Conservation (phyloP, 2,888 invertebrate species). For the Pristionchus japonicus region DNA sequence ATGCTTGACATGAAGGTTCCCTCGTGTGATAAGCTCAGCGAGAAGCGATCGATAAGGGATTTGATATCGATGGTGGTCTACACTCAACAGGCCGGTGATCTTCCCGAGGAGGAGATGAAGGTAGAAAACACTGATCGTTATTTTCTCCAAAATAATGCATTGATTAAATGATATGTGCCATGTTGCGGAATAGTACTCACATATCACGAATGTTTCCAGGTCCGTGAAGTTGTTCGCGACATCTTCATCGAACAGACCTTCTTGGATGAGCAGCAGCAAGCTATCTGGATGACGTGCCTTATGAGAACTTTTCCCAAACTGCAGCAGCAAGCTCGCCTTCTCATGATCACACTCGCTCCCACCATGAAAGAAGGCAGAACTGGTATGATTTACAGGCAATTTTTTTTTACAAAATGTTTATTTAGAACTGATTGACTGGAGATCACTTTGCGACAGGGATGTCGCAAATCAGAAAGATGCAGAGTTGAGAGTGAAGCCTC, state of each 20-base stretch:
- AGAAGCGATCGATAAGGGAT: background rate
- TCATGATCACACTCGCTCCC: conserved; percentile 45
- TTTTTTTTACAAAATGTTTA: background rate
- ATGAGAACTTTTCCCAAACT: conserved; percentile 14
- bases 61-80: background rate
- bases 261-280: conserved; percentile 2
- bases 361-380: background rate
- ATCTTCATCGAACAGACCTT: background rate
- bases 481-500: background rate
- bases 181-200: too few species aligned
- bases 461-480: background rate
- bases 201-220: too few species aligned
- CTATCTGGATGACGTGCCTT: conserved; percentile 38
- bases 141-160: background rate
- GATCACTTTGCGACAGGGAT: conserved; percentile 24
- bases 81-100: background rate
- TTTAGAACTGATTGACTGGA: conserved; percentile 40
- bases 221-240: background rate
- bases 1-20: conserved; percentile 16
- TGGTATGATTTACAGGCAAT: background rate
- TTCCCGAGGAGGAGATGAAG: background rate
- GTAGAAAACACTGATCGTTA: background rate
- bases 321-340: conserved; percentile 33
- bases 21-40: background rate
- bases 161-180: background rate